Evolutionary conservation across 2,113 vertebrate species (phyloP).

Genomic region (Ia io): DNA sequence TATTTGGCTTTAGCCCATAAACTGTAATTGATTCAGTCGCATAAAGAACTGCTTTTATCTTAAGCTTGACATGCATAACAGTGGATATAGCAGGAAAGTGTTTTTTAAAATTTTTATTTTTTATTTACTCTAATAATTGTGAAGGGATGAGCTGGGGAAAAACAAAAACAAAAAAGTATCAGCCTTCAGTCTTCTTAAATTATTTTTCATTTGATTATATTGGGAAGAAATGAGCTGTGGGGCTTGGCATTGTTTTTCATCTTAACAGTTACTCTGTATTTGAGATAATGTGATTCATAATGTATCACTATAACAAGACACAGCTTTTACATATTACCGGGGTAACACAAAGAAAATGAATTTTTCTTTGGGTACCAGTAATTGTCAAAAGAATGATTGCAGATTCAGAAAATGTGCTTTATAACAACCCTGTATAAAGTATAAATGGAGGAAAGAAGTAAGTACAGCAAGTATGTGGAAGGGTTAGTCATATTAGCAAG

Average conservation of each 20-base stretch:
- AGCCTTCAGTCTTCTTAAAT: constrained; percentile 42
- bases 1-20: constrained; percentile 51
- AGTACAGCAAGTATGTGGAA: background rate
- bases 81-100: constrained; percentile 36
- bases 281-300: constrained; percentile 64
- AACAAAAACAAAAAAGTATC: background rate
- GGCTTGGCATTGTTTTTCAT: constrained; percentile 7
- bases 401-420: constrained; percentile 71
- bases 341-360: constrained; percentile 69
- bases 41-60: constrained; percentile 52
- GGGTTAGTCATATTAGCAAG: constrained; percentile 63
- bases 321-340: constrained; percentile 63
- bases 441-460: background rate
- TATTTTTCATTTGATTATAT: constrained; percentile 53
- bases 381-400: constrained; percentile 74
- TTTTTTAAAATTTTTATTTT: background rate
- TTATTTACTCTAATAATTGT: constrained; percentile 35
- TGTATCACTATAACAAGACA: constrained; percentile 60
- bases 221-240: constrained; percentile 26
- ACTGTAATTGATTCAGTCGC: constrained; percentile 50
- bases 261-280: constrained; percentile 46
- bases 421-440: constrained; percentile 61
- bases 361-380: constrained; percentile 70
- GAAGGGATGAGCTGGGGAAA: background rate
- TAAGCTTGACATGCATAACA: constrained; percentile 42